Percentiles rank a stretch among this genome's conserved stretches.
These are phyloP conservation scores for Prunella himalayana DNA, from an alignment of 2,113 vertebrate species.

Conservation along the genomic window DNA sequence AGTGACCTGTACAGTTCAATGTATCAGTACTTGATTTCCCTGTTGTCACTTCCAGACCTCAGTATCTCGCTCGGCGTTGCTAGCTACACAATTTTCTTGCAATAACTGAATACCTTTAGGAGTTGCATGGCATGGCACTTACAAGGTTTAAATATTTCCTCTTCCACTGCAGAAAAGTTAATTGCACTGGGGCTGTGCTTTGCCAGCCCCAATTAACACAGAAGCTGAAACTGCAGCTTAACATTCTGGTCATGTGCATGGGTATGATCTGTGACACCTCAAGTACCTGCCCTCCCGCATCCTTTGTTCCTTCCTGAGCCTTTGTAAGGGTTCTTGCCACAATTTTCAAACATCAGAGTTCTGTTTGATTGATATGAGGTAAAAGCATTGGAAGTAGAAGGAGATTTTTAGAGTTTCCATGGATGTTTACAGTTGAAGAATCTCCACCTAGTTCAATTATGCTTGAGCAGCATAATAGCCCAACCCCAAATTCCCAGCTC, in stretches of 20 bases:
- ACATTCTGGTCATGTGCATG: background rate
- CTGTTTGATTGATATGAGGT: background rate
- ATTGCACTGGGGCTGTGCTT: conserved; percentile 20
- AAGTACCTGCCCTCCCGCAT: background rate
- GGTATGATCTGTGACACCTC: background rate
- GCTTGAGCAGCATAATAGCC: background rate
- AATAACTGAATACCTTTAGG: conserved; percentile 18
- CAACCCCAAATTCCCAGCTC: background rate
- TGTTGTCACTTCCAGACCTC: background rate
- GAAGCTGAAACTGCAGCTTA: background rate
- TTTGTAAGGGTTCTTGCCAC: background rate
- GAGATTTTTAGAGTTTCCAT: background rate
- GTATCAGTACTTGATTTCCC: conserved; percentile 1
- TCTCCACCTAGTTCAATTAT: background rate
- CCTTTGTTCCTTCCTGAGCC: background rate
- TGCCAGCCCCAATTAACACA: conserved; percentile 4
- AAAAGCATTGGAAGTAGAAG: background rate
- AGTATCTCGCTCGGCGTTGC: background rate
- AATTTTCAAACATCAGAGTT: background rate
- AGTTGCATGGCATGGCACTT: background rate
- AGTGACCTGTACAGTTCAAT: background rate
- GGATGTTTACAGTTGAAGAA: background rate
- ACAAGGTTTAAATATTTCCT: conserved; percentile 10
- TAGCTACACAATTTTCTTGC: background rate
- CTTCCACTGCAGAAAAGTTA: conserved; percentile 22